phyloP scores from a whole-genome alignment of 37 sponge, comb jelly and placozoan species.

The Theonella swinhoei region DNA sequence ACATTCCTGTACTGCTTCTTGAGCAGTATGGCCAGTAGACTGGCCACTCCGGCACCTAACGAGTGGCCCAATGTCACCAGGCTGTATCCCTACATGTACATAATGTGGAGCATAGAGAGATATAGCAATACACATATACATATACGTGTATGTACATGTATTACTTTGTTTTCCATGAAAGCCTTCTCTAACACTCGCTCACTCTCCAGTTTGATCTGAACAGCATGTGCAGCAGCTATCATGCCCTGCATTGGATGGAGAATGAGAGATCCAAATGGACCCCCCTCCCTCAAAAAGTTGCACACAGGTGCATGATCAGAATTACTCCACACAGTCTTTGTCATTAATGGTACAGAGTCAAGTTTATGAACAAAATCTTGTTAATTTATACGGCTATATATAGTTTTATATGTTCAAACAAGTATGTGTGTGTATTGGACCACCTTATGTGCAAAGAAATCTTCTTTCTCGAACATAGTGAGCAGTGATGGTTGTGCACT shows the following conservation, averaged over 20 bases:
- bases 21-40: constrained; percentile 63
- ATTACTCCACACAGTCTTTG: no score
- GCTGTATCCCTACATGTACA: constrained; percentile 44
- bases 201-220: constrained; percentile 63
- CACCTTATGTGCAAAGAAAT: constrained; percentile 73
- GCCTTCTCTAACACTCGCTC: constrained; percentile 43
- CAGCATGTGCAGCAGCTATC: constrained; percentile 47
- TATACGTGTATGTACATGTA: not conserved
- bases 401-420: no score
- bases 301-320: not conserved
- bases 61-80: constrained; percentile 71
- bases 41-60: constrained; percentile 65
- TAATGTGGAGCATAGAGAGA: not conserved
- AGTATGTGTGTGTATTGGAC: no score
- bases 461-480: constrained; percentile 5
- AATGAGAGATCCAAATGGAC: no score
- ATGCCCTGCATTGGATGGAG: constrained; percentile 44
- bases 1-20: constrained; percentile 45
- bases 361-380: no score
- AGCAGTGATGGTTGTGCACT: constrained; percentile 58
- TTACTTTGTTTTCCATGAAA: constrained; percentile 51
- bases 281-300: no score
- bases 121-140: not conserved
- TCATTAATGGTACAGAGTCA: no score
- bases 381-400: no score